Percentiles rank a stretch among this genome's conserved stretches.
phyloP scores from a whole-genome alignment of 1,140 invertebrate species.

The Grapholita molesta region DNA sequence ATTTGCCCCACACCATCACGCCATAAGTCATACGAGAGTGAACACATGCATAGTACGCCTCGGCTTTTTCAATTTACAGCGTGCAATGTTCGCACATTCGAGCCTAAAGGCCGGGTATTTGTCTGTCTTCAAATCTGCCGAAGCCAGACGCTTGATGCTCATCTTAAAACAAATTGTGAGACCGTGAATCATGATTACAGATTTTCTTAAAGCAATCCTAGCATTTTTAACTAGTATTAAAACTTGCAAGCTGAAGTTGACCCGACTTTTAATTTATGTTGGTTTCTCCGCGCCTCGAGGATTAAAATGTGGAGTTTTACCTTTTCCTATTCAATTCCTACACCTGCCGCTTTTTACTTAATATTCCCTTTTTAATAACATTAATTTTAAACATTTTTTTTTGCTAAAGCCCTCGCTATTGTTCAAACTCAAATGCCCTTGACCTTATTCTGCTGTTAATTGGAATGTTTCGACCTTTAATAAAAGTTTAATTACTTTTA shows the following conservation, averaged over 20 bases:
- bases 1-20: no score
- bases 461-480: not conserved
- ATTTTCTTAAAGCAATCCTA: not conserved
- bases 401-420: not conserved
- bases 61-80: no score
- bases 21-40: no score
- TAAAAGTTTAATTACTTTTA: not conserved
- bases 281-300: not conserved
- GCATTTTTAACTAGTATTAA: not conserved
- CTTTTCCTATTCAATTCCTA: not conserved
- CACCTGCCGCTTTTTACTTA: slow-evolving; percentile 5
- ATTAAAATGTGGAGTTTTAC: slow-evolving; percentile 6
- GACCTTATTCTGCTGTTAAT: not conserved
- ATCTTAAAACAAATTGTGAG: no score
- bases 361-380: slow-evolving; percentile 11
- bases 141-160: no score
- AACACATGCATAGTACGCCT: no score
- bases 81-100: no score
- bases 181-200: no score
- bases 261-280: slow-evolving; percentile 2
- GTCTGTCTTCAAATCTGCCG: no score
- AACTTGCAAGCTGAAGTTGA: not conserved
- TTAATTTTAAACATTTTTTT: no score
- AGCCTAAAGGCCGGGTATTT: no score
- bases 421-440: not conserved